Evolutionary conservation across 2,113 vertebrate species (phyloP), one percentile per base, ranked within the genome.

Genomic region (Circaetus gallicus): DNA sequence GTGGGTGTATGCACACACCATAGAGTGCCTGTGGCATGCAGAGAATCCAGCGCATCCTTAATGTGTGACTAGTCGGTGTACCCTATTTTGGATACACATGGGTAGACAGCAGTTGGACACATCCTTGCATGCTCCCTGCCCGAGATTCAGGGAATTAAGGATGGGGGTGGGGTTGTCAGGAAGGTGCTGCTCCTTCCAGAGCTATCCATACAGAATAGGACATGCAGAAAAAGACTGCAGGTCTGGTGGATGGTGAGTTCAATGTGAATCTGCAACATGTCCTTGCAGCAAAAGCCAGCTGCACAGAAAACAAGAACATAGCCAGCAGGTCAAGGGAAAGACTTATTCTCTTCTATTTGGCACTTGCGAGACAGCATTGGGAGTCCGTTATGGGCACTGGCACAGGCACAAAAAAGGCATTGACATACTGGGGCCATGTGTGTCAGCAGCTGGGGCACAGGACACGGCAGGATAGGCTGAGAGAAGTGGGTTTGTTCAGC

Each of bases 371-470:
- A 10, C 10, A 49, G 31, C 45, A 18, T 6, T 55, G 11, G 8
- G 40, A 49, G 16, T 50, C 36, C 28, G 50, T 28, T 26, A 12
- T 31, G 74, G 47, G 32, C 67, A 65, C 10, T 16, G 34, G 52
- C 38, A 45, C 6, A n/a, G 74, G 32, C 38, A 72, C 52, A 73
- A 55, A 72, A 47, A 72, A 59, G 8, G 15, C 40, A 63, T 10
- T 63, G 55, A 43, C 14, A 11, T 17, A 19, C 36, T 32, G 36
- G 21, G 4, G 13, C 13, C 7, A 4, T 22, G 38, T 11, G 31
- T 19, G 6, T 47, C 49, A 52, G 38, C 0, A 1, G 7, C 0
- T 62, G 55, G 21, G 28, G 16, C 32, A 65, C 11, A 50, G 70
- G 50, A n/a, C 31, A 10, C 16, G 34, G 15, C 52, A 66, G n/a